A percentile compares a stretch with the other conserved stretches of the same genome.
These are phyloP conservation scores for Dendrocincla fuliginosa DNA, from an alignment of 2,797 vertebrate genomes.

Conservation along the genomic window DNA sequence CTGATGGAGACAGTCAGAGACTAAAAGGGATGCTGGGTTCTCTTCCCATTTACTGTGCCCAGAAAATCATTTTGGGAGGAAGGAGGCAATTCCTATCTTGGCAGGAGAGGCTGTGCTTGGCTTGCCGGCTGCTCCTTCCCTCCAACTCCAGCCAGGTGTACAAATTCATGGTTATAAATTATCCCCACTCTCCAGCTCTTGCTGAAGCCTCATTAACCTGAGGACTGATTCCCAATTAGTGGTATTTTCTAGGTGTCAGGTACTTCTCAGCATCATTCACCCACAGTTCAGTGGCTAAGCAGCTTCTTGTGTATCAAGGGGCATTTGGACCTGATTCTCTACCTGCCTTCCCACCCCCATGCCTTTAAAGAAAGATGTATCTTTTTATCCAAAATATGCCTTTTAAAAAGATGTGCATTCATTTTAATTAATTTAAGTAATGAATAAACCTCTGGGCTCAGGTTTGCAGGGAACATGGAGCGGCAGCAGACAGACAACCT, in stretches of 20 bases:
- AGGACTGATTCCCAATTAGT: background rate
- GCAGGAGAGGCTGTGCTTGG: background rate
- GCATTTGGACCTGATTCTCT: background rate
- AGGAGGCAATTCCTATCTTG: background rate
- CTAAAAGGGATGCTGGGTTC: background rate
- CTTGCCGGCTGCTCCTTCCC: background rate
- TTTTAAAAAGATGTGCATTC: accelerated
- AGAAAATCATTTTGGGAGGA: background rate
- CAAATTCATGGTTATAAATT: background rate
- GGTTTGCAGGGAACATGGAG: conserved; percentile 98
- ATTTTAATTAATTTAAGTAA: background rate
- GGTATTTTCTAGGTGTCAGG: too few species aligned
- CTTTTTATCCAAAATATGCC: background rate
- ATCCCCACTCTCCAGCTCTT: background rate
- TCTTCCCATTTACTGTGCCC: background rate
- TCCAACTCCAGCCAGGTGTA: background rate
- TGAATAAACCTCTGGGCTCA: conserved; percentile 42
- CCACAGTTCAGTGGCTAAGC: background rate
- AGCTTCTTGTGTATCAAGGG: accelerated
- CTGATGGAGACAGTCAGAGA: background rate
- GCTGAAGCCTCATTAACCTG: background rate
- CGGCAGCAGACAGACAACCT: conserved; percentile 95
- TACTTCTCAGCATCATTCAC: too few species aligned
- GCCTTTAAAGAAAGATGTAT: background rate
- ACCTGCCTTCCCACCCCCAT: background rate